Evolutionary conservation across 2,888 invertebrate species (phyloP).

Genomic region (Idaea aversata): DNA sequence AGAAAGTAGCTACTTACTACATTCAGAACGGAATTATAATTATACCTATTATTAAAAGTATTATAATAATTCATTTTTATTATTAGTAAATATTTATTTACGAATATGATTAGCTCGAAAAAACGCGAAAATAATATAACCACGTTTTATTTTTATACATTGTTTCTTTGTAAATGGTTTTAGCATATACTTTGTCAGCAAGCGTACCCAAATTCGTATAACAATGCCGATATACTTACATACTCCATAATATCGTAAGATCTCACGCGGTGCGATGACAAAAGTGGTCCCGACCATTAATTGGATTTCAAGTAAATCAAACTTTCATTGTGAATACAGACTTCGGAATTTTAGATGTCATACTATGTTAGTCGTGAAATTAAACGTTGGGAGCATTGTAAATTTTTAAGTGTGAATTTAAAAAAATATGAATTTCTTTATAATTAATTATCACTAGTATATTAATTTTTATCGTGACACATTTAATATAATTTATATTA

Average conservation of each 20-base stretch:
- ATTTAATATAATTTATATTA: conserved; percentile 60
- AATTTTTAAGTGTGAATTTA: conserved; percentile 65
- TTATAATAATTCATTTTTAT: background rate
- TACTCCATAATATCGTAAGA: background rate
- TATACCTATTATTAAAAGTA: background rate
- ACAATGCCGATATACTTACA: background rate
- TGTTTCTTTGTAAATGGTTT: background rate
- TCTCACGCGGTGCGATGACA: background rate
- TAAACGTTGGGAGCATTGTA: conserved; percentile 48
- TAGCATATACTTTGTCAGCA: background rate
- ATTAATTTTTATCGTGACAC: conserved; percentile 46
- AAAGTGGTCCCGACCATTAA: background rate
- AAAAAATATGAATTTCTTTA: conserved; percentile 60
- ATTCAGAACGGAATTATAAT: background rate
- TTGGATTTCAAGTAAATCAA: background rate
- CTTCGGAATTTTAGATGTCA: conserved; percentile 1
- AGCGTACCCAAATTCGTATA: background rate
- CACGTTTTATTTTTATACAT: background rate
- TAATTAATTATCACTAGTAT: conserved; percentile 53
- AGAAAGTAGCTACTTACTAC: background rate
- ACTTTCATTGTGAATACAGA: background rate
- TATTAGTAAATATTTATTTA: background rate
- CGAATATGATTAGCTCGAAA: too few species aligned
- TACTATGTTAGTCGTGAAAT: conserved; percentile 37
- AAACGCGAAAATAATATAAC: too few species aligned